These are phyloP conservation scores for Propithecus deckenii DNA, from an alignment of 2,797 vertebrate species.

Conservation along the genomic window DNA sequence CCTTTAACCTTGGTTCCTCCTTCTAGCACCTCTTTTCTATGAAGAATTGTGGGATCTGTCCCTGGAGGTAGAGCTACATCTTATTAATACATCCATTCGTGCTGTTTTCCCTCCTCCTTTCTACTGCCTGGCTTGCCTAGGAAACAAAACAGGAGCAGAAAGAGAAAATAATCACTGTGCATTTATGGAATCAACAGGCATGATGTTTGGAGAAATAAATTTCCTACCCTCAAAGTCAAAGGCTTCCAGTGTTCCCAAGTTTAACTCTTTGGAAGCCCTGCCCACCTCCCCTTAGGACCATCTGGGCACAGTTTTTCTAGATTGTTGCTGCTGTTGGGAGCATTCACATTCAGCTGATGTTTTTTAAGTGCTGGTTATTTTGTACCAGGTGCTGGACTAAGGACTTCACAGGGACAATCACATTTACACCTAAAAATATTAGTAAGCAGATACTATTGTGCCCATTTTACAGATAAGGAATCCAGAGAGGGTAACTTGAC, in stretches of 20 bases:
- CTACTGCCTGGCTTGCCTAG: neutral
- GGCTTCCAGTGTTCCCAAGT: neutral
- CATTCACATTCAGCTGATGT: neutral
- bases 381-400: neutral
- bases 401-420: neutral
- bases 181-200: neutral
- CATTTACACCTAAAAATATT: neutral
- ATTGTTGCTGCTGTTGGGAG: neutral
- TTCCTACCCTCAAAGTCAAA: neutral
- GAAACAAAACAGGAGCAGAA: neutral
- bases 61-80: neutral
- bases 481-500: neutral
- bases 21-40: neutral
- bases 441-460: neutral
- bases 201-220: neutral
- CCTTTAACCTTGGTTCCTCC: neutral
- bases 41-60: neutral
- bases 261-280: neutral
- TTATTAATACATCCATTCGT: neutral
- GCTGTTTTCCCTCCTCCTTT: neutral
- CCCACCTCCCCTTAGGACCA: neutral
- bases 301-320: neutral
- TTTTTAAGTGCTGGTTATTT: neutral
- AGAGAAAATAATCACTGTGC: neutral
- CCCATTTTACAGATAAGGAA: neutral